Base-by-base conservation (phyloP, 2,888 invertebrate species). In the Drosophila greeni region DNA sequence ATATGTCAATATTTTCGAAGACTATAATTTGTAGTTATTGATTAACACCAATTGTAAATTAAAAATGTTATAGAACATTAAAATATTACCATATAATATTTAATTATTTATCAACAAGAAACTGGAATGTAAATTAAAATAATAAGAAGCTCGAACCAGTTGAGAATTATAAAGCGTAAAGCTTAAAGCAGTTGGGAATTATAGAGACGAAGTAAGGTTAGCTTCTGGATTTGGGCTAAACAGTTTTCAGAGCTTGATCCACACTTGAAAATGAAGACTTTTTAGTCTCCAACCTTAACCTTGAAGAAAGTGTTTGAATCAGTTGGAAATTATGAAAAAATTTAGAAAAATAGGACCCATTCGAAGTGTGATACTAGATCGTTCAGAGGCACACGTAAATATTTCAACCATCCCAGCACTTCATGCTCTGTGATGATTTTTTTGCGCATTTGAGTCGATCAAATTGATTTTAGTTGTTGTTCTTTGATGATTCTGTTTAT, bases 391-490 rank as follows among this genome's bases (percentile, higher is more conserved):
- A 18, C 26, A 3, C 42, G 11, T 8, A 12, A 18, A 45, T 45
- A 29, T 45, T 29, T 36, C 14, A 26, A 5, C 11, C 12, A 3
- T 9, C 5, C 4, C 16, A 24, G 34, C 12, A 26, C 33, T 36
- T 73, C 67, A 62, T 67, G 51, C 64, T 48, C 7, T n/a, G 18
- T 11, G 36, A 16, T 34, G 23, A 47, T 20, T 56, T 52, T 74
- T 42, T 11, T 42, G 64, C 77, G 75, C 67, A 66, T 77, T 72
- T 60, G 65, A 76, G 54, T 76, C 62, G 72, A 73, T 82, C 64
- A 73, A 80, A 74, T 78, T 80, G 77, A 70, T 70, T 73, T 80
- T 68, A 66, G 62, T 80, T 73, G 80, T 78, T 66, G 67, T 74
- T 74, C 66, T 67, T 73, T 73, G 67, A 66, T 81, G 67, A 75